A percentile compares a stretch with the other conserved stretches of the same genome.
These are phyloP conservation scores for Tapirus indicus DNA, from an alignment of 2,797 vertebrate genomes.

Conservation along the genomic window DNA sequence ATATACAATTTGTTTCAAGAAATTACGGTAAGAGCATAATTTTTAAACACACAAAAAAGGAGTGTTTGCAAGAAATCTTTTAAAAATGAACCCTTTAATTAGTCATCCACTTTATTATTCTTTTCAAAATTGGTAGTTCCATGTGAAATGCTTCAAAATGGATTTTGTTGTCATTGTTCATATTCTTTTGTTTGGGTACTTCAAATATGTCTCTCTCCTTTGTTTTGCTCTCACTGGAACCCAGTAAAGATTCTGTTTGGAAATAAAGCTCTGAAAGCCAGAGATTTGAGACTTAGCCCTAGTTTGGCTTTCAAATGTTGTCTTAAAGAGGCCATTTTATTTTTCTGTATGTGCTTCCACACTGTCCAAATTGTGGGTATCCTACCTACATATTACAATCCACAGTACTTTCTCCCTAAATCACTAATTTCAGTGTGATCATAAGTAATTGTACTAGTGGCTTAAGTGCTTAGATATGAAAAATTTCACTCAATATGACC, in stretches of 20 bases:
- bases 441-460: background rate
- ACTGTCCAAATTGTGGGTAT: background rate
- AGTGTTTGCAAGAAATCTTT: background rate
- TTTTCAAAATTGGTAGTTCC: slow-evolving; percentile 3
- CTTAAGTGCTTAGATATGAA: background rate
- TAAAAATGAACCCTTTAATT: background rate
- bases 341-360: background rate
- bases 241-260: background rate
- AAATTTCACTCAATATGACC: background rate
- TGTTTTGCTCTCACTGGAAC: background rate
- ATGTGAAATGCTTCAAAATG: slow-evolving; percentile 8
- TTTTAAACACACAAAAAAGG: slow-evolving; percentile 1
- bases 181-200: background rate
- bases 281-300: background rate
- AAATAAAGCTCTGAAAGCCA: slow-evolving; percentile 14
- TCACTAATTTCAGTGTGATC: background rate
- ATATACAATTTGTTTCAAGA: slow-evolving; percentile 61
- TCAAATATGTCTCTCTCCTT: background rate
- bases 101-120: slow-evolving; percentile 25
- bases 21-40: background rate
- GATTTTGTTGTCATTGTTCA: background rate
- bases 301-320: background rate
- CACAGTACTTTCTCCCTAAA: background rate
- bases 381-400: background rate
- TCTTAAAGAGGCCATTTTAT: background rate